Percentiles rank a stretch among this genome's conserved stretches.
Conservation (phyloP, 2,888 invertebrate genomes). For the Trilocha varians region DNA sequence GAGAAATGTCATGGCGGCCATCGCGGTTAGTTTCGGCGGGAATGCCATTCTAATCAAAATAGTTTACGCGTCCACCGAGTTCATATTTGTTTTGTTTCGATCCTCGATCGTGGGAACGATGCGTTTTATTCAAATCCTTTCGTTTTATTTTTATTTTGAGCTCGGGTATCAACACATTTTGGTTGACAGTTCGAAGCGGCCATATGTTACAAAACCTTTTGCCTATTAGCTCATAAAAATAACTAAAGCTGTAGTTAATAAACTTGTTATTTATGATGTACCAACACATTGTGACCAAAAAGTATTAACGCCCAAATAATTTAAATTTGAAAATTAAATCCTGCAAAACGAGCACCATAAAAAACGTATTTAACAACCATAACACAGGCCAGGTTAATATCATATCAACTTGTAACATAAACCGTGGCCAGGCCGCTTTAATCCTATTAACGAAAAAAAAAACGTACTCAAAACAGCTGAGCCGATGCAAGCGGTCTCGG, state of each 20-base stretch:
- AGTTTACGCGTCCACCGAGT: constrained; percentile 57
- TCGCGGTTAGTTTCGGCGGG: constrained; percentile 52
- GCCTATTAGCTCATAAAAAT: too few relatives aligned
- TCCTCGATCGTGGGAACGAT: constrained; percentile 45
- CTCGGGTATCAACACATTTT: not conserved
- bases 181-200: not conserved
- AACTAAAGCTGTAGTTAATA: too few relatives aligned
- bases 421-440: constrained; percentile 7
- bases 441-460: constrained; percentile 8
- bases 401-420: constrained; percentile 5
- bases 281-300: not conserved
- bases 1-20: constrained; percentile 56
- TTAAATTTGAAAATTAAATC: not conserved
- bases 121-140: constrained; percentile 25
- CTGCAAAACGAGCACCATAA: not conserved
- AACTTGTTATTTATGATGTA: too few relatives aligned
- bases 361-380: not conserved
- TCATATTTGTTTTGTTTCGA: constrained; percentile 35
- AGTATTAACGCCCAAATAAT: not conserved
- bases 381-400: not conserved
- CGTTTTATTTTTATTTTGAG: not conserved
- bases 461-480: constrained; percentile 2
- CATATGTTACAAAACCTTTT: too few relatives aligned
- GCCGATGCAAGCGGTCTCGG: not conserved
- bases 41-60: constrained; percentile 72